These are phyloP conservation scores for Eretmocerus hayati DNA, from an alignment of 2,888 invertebrate species.

Conservation along the genomic window DNA sequence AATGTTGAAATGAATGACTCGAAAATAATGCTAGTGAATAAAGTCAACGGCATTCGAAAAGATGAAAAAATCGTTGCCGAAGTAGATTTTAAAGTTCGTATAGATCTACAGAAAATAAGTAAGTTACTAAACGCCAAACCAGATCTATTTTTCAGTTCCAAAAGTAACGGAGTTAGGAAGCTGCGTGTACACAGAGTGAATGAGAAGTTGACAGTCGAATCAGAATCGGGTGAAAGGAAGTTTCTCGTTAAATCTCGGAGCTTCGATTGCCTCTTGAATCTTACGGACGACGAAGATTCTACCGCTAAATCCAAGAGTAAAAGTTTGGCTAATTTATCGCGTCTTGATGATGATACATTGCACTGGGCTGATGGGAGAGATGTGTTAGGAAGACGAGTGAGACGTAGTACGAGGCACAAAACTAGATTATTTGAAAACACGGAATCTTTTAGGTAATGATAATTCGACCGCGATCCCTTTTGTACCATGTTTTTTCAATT, in stretches of 20 bases:
- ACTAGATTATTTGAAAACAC: slow-evolving; percentile 13
- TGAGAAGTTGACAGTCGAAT: slow-evolving; percentile 15
- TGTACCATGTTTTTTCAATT: no score
- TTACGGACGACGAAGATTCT: not conserved
- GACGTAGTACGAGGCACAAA: slow-evolving; percentile 14
- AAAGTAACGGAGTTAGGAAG: slow-evolving; percentile 4
- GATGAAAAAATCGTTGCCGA: not conserved
- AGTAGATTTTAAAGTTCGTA: slow-evolving; percentile 33
- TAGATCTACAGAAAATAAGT: slow-evolving; percentile 36
- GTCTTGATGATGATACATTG: not conserved
- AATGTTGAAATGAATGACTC: slow-evolving; percentile 18
- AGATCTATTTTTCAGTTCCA: slow-evolving; percentile 24
- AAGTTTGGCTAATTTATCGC: slow-evolving; percentile 13
- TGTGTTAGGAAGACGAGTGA: slow-evolving; percentile 9
- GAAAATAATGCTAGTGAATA: slow-evolving; percentile 5
- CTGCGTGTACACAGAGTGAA: slow-evolving; percentile 8
- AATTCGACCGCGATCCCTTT: no score
- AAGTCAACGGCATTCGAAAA: slow-evolving; percentile 3
- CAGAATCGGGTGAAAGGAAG: slow-evolving; percentile 6
- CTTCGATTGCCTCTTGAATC: slow-evolving; percentile 14
- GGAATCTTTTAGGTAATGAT: slow-evolving; percentile 19
- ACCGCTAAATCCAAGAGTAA: slow-evolving; percentile 1
- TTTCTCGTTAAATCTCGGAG: slow-evolving; percentile 19
- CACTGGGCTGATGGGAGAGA: slow-evolving; percentile 15
- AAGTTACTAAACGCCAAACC: slow-evolving; percentile 28